Evolutionary conservation across 2,113 vertebrate genomes (phyloP).

Genomic region (Cariama cristata): DNA sequence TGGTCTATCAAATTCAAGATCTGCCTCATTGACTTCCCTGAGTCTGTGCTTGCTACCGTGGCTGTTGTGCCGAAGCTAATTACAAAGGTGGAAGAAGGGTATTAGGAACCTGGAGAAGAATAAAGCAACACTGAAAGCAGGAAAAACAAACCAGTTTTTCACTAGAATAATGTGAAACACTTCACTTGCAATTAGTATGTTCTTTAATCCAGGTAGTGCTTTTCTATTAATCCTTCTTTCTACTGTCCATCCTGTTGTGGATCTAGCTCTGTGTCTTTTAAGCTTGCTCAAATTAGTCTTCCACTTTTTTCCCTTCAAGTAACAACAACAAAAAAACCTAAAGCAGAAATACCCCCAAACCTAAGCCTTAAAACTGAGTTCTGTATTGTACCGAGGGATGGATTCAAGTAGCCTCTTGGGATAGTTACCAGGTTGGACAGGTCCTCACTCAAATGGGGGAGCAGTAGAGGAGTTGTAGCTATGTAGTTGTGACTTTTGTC

Average conservation of each 20-base stretch:
- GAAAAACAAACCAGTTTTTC: neutral
- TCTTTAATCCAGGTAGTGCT: neutral
- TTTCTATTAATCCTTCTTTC: neutral
- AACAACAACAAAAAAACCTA: neutral
- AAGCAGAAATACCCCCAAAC: neutral
- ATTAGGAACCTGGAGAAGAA: neutral
- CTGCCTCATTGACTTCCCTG: neutral
- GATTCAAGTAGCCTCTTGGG: neutral
- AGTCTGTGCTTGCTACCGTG: neutral
- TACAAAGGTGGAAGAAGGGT: neutral
- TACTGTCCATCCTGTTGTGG: neutral
- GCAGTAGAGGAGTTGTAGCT: neutral
- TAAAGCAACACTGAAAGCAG: neutral
- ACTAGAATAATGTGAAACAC: neutral
- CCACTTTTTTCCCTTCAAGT: neutral
- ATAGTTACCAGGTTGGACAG: neutral
- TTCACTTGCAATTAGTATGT: neutral
- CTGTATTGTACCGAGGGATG: fast-evolving
- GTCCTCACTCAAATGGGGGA: neutral
- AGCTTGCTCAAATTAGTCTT: neutral
- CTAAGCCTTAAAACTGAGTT: neutral
- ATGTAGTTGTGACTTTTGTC: neutral
- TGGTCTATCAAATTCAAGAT: neutral
- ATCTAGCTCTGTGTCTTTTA: neutral
- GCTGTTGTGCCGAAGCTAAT: neutral